These are phyloP conservation scores for Cephalopholis sonnerati DNA, from an alignment of 2,113 vertebrate genomes.

Conservation along the genomic window DNA sequence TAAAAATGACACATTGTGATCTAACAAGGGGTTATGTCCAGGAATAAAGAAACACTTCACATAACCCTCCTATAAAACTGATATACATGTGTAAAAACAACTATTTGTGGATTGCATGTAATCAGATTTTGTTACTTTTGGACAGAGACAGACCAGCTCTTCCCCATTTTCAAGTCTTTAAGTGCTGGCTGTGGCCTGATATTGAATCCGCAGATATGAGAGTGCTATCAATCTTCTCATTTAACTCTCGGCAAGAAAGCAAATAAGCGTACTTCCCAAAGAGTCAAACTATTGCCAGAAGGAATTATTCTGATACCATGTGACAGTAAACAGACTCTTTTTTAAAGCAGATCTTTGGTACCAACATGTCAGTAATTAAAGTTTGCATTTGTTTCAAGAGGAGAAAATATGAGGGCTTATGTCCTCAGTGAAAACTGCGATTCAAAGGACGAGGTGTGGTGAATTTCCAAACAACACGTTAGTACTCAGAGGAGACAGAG, in stretches of 20 bases:
- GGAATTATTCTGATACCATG: not conserved
- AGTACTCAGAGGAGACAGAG: conserved; percentile 16
- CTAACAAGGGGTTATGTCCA: not conserved
- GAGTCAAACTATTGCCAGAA: not conserved
- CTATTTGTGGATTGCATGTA: not conserved
- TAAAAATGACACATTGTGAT: not conserved
- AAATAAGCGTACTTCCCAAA: not conserved
- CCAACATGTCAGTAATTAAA: conserved; percentile 22
- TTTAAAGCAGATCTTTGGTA: conserved; percentile 1
- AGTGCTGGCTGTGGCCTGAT: not conserved
- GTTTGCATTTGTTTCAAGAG: conserved; percentile 24
- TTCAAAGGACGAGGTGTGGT: not conserved
- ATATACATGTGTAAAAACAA: not conserved
- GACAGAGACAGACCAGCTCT: not conserved
- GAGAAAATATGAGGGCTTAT: not conserved
- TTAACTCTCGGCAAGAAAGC: not conserved
- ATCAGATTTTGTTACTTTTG: not conserved
- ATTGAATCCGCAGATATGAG: not conserved
- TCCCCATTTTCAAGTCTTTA: not conserved
- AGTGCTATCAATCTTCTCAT: not conserved
- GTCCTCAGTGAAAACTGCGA: conserved; percentile 5
- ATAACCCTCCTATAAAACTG: too few species aligned
- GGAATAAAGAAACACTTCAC: too few species aligned
- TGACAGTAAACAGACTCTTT: not conserved
- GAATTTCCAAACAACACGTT: conserved; percentile 45